These are phyloP conservation scores for Passer domesticus DNA, from an alignment of 2,113 vertebrate genomes.

Conservation along the genomic window DNA sequence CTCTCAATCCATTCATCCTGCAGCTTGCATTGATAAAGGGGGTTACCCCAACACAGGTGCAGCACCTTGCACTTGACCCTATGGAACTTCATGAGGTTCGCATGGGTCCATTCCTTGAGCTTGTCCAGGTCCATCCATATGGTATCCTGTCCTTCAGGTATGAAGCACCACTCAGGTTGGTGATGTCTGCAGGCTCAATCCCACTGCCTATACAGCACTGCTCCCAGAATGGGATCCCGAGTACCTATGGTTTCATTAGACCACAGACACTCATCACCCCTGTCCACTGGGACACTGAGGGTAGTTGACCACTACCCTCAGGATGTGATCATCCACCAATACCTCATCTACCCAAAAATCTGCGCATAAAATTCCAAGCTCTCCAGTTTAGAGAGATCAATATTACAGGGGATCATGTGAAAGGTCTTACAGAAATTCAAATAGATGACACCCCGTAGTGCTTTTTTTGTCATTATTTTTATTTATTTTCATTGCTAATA, in stretches of 20 bases:
- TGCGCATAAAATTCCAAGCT: background rate
- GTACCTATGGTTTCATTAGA: rapidly evolving
- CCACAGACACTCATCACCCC: background rate
- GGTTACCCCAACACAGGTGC: background rate
- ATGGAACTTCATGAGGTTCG: background rate
- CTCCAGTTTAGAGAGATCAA: background rate
- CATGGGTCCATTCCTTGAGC: background rate
- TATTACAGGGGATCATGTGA: background rate
- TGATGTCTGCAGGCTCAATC: background rate
- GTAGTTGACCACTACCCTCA: background rate
- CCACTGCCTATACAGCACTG: rapidly evolving
- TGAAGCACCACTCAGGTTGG: background rate
- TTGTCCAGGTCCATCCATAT: background rate
- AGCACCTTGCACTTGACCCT: background rate
- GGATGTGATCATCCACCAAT: background rate
- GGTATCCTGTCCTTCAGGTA: background rate
- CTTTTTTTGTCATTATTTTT: background rate
- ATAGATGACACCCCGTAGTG: rapidly evolving
- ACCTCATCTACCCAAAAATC: background rate
- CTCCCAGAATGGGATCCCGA: background rate
- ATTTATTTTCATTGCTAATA: background rate
- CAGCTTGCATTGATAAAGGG: background rate
- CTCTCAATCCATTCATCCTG: background rate
- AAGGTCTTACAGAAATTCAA: background rate
- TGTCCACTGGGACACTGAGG: background rate